Base-by-base conservation (phyloP, 2,888 invertebrate species). In the Scotopteryx bipunctaria region DNA sequence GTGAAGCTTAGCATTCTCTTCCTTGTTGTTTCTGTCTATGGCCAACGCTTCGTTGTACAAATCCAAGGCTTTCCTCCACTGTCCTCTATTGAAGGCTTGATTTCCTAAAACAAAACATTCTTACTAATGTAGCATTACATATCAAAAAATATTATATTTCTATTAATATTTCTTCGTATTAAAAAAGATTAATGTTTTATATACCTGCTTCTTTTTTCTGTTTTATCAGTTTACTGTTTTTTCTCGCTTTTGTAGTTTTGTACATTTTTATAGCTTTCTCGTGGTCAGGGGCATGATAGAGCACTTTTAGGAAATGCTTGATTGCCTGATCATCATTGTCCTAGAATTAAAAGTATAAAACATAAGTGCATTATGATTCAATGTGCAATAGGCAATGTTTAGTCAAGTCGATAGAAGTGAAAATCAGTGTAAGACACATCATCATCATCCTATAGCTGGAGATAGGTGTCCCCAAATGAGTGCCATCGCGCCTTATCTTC, bases 241-340 rank as follows among this genome's bases (percentile, higher is more conserved):
- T 40, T n/a, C 32, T 14, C 32, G 5, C 11, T 17, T 40, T 40
- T 29, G 27, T 11, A 17, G 17, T 11, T 93, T 95, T 96, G 78
- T 97, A 98, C 67, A 94, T 94, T 60, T 94, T 94, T 89, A 95
- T 93, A 16, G 98, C 97, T 84, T 96, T 97, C 49, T 91, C 91
- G 79, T 98, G 97, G 79, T 98, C 98, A 0, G 98, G 98, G 29
- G 97, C 97, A 36, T 98, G 91, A 64, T 95, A 93, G 14, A 98
- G 85, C 0, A 97, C 97, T 81, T 97, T 96, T 81, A 97, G 97
- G 78, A 98, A 98, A 84, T 98, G 97, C 73, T 94, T 93, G 67
- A 97, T 95, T 9, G 98, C 97, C 78, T 95, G 95, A 44, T 98
- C 98, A 53, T 97, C 92, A 83, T 96, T 96, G 73, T 98, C 98